Percentiles rank a stretch among this genome's conserved stretches.
These are phyloP conservation scores for Megaustenia siamemsis DNA, from an alignment of 2,888 invertebrate genomes.

Conservation along the genomic window DNA sequence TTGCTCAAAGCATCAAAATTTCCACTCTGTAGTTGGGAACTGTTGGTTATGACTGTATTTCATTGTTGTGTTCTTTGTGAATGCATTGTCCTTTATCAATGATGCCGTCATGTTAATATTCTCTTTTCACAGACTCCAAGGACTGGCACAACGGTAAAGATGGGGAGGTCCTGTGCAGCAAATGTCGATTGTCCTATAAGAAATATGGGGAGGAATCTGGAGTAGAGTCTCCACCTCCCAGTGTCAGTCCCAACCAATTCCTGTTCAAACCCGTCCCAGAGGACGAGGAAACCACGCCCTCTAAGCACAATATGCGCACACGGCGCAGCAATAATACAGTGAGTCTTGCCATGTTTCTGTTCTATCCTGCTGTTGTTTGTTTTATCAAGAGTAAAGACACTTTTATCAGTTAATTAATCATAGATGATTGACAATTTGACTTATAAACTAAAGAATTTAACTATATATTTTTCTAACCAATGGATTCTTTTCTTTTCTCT, in stretches of 20 bases:
- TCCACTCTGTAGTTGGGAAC: too few relatives aligned
- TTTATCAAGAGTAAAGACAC: too few relatives aligned
- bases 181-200: constrained; percentile 88
- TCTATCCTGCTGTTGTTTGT: background rate
- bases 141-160: constrained; percentile 89
- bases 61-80: too few relatives aligned
- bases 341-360: constrained; percentile 55
- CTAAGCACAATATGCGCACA: constrained; percentile 79
- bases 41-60: too few relatives aligned
- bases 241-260: constrained; percentile 77
- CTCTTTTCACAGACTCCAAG: constrained; percentile 83
- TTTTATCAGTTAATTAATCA: too few relatives aligned
- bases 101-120: too few relatives aligned
- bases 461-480: too few relatives aligned
- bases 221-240: constrained; percentile 77
- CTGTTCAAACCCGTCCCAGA: constrained; percentile 81
- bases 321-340: constrained; percentile 74
- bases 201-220: constrained; percentile 87
- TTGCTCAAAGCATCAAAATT: too few relatives aligned
- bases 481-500: too few relatives aligned
- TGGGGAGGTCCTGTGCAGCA: constrained; percentile 86
- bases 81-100: too few relatives aligned
- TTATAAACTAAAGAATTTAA: too few relatives aligned
- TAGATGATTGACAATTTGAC: too few relatives aligned
- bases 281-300: constrained; percentile 71